phyloP scores from a whole-genome alignment of 2,113 vertebrate genomes.

The Elgaria multicarinata region DNA sequence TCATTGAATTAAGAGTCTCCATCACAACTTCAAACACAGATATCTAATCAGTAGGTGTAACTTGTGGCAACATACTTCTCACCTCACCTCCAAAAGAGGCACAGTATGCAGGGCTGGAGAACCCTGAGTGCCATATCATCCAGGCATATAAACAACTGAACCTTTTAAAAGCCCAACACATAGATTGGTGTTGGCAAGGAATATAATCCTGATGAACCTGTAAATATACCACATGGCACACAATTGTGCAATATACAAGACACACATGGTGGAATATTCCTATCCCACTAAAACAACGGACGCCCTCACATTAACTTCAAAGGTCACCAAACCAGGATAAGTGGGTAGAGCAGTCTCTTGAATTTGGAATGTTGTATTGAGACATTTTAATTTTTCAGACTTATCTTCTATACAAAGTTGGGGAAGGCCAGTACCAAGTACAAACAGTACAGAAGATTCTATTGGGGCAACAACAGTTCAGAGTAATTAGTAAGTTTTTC shows the following conservation, averaged over 20 bases:
- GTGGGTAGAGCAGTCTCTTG: neutral
- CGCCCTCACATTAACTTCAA: neutral
- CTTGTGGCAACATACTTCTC: neutral
- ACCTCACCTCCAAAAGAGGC: neutral
- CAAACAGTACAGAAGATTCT: neutral
- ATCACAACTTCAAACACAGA: neutral
- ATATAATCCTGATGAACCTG: neutral
- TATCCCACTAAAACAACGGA: neutral
- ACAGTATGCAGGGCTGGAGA: neutral
- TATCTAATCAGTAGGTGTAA: neutral
- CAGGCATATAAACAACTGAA: neutral
- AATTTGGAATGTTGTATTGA: neutral
- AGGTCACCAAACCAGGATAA: neutral
- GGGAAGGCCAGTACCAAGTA: neutral
- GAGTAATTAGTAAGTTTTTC: neutral
- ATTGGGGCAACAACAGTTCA: neutral
- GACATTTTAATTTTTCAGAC: neutral
- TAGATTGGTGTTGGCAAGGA: no score
- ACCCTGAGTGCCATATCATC: neutral
- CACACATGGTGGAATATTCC: no score
- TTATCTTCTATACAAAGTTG: neutral
- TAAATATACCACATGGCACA: neutral
- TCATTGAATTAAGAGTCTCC: neutral
- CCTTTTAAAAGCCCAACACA: neutral
- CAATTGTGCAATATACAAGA: neutral